Conservation (phyloP, 2,888 invertebrate genomes). For the Falcaria lacertinaria region DNA sequence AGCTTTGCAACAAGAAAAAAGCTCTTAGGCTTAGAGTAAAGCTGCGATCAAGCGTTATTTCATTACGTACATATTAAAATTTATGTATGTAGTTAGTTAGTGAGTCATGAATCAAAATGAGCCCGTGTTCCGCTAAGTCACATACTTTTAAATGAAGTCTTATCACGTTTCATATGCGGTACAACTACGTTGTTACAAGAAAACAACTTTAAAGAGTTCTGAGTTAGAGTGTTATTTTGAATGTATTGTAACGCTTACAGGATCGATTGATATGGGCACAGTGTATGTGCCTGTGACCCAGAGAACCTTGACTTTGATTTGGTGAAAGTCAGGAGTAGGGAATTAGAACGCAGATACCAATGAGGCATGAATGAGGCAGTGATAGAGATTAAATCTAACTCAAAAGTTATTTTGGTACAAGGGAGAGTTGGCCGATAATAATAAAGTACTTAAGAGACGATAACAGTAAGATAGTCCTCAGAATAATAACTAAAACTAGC, state of each 20-base stretch:
- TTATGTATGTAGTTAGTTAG: not conserved
- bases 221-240: constrained; percentile 24
- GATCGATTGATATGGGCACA: constrained; percentile 58
- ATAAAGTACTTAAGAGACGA: too few relatives aligned
- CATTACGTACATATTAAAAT: too few relatives aligned
- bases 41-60: too few relatives aligned
- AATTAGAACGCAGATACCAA: constrained; percentile 17
- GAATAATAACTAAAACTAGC: too few relatives aligned
- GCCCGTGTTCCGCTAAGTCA: constrained; percentile 34
- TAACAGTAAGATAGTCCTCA: too few relatives aligned
- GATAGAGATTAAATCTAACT: not conserved
- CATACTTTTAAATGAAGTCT: constrained; percentile 28
- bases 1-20: too few relatives aligned
- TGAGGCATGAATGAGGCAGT: too few relatives aligned
- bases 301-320: constrained; percentile 59
- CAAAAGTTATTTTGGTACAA: not conserved
- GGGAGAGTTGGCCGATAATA: not conserved
- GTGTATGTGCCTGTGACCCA: constrained; percentile 64
- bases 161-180: constrained; percentile 48
- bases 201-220: constrained; percentile 17
- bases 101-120: constrained; percentile 8
- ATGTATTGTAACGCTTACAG: constrained; percentile 18
- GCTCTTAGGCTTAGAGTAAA: too few relatives aligned
- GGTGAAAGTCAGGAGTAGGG: constrained; percentile 58
- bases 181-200: constrained; percentile 27